These are phyloP conservation scores for Nycticebus coucang DNA, from an alignment of 2,113 vertebrate species.

Conservation along the genomic window DNA sequence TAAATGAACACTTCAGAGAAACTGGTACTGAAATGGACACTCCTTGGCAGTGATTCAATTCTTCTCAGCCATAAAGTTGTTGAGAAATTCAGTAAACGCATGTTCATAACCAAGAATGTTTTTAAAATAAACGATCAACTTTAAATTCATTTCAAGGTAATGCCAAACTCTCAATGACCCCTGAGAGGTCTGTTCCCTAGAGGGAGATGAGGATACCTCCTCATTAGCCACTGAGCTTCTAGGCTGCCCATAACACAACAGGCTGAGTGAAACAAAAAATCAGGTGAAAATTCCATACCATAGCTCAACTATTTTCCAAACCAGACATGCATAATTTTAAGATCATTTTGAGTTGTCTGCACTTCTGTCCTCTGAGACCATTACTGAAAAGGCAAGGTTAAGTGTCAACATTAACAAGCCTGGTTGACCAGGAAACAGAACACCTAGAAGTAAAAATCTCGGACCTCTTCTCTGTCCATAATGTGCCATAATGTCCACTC, in stretches of 20 bases:
- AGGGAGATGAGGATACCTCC: background rate
- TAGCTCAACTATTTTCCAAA: background rate
- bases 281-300: background rate
- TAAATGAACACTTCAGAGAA: slow-evolving; percentile 27
- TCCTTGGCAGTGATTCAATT: slow-evolving; percentile 25
- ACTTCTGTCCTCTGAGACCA: background rate
- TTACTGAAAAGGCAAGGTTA: background rate
- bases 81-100: slow-evolving; percentile 51
- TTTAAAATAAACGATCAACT: slow-evolving; percentile 44
- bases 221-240: background rate
- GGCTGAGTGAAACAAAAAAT: background rate
- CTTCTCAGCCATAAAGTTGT: slow-evolving; percentile 6
- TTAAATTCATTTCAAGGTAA: slow-evolving; percentile 40
- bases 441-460: background rate
- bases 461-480: background rate
- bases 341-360: background rate
- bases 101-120: slow-evolving; percentile 45
- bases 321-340: background rate
- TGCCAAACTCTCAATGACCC: slow-evolving; percentile 10
- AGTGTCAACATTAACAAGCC: background rate
- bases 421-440: background rate
- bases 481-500: background rate
- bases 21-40: background rate
- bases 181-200: background rate
- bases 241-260: background rate